These are phyloP conservation scores for Nebria salina DNA, from an alignment of 2,888 invertebrate genomes.

Conservation along the genomic window DNA sequence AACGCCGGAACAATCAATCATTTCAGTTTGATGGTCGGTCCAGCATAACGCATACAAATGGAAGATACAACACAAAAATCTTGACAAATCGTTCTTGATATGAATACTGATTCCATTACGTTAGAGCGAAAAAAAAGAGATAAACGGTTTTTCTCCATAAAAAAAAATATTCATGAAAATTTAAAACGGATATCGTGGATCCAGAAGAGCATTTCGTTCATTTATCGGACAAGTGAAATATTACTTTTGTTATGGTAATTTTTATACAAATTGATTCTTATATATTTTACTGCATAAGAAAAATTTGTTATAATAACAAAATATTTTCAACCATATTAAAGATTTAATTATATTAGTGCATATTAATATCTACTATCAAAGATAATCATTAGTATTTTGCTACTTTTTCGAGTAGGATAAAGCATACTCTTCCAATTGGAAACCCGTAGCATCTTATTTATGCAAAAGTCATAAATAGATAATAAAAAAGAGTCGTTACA, in stretches of 20 bases:
- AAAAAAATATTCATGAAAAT: slow-evolving; percentile 40
- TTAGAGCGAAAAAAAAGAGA: slow-evolving; percentile 43
- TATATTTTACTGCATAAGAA: neutral
- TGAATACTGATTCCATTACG: slow-evolving; percentile 60
- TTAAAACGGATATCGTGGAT: slow-evolving; percentile 31
- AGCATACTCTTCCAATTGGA: neutral
- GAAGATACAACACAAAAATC: slow-evolving; percentile 59
- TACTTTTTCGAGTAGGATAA: neutral
- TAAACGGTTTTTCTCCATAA: slow-evolving; percentile 49
- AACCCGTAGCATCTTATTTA: neutral
- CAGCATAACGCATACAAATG: slow-evolving; percentile 55
- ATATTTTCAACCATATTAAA: too few relatives aligned
- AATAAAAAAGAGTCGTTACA: neutral
- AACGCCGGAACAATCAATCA: slow-evolving; percentile 59
- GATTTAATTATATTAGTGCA: too few relatives aligned
- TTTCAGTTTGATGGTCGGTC: slow-evolving; percentile 49
- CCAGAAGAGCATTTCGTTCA: neutral
- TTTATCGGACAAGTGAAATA: slow-evolving; percentile 5
- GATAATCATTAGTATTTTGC: too few relatives aligned
- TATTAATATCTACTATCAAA: too few relatives aligned
- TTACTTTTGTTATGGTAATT: neutral
- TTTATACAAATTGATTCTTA: neutral
- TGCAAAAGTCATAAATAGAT: neutral
- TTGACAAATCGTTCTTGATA: slow-evolving; percentile 63
- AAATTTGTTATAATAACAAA: too few relatives aligned